A percentile compares a stretch with the other conserved stretches of the same genome.
Conservation (phyloP, 2,797 vertebrate genomes). For the Eulemur mongoz region DNA sequence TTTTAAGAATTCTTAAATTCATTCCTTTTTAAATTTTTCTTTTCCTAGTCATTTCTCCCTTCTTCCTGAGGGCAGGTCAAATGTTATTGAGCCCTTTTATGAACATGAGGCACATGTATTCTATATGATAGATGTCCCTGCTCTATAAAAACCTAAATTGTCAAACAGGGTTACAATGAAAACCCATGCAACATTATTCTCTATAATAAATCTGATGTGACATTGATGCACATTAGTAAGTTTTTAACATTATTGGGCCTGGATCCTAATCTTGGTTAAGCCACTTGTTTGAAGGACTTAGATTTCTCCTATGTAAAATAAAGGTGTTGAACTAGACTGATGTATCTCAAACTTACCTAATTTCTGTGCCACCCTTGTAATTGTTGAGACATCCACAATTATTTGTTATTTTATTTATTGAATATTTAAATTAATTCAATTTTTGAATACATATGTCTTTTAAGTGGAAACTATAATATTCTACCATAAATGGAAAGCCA, state of each 20-base stretch:
- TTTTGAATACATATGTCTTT: background rate
- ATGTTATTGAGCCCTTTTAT: background rate
- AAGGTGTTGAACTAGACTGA: background rate
- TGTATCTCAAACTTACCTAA: background rate
- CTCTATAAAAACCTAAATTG: background rate
- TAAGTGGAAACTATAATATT: background rate
- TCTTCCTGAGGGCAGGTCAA: background rate
- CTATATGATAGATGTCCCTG: background rate
- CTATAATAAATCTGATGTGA: background rate
- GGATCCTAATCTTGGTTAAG: background rate
- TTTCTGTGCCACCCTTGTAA: background rate
- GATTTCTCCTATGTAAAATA: background rate
- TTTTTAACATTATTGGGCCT: background rate
- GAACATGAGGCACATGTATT: background rate
- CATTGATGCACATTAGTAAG: background rate
- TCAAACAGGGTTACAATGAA: background rate
- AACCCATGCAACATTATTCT: background rate
- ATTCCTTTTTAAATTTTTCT: background rate
- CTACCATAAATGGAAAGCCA: background rate
- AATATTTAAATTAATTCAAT: background rate
- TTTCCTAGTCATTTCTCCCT: background rate
- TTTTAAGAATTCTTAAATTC: background rate
- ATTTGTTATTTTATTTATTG: background rate
- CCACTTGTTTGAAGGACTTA: background rate
- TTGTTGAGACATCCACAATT: background rate